These are phyloP conservation scores for Drosophila lowei DNA, from an alignment of 1,140 invertebrate species.

Conservation along the genomic window DNA sequence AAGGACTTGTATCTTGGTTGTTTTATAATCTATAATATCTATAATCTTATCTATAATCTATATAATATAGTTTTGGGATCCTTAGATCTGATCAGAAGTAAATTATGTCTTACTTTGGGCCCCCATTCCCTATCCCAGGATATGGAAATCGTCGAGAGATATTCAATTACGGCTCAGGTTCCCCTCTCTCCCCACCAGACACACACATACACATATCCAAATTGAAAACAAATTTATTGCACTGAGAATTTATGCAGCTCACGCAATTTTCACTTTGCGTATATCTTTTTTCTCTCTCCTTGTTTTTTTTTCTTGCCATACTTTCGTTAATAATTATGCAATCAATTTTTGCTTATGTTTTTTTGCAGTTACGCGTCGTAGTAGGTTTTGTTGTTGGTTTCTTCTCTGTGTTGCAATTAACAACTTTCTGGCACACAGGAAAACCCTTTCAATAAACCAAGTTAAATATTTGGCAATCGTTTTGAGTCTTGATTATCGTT, in stretches of 20 bases:
- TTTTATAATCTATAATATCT: too few species aligned
- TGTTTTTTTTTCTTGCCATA: slow-evolving; percentile 3
- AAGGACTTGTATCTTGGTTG: too few species aligned
- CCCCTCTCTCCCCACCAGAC: slow-evolving; percentile 11
- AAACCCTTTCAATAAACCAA: slow-evolving; percentile 48
- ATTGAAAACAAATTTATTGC: slow-evolving; percentile 55
- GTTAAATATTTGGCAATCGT: slow-evolving; percentile 65
- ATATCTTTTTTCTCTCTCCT: slow-evolving; percentile 13
- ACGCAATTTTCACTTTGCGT: slow-evolving; percentile 65
- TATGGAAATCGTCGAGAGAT: too few species aligned
- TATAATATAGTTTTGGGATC: too few species aligned
- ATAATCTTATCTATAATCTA: too few species aligned
- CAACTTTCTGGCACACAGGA: slow-evolving; percentile 40
- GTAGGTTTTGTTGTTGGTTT: too few species aligned
- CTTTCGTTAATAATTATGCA: slow-evolving; percentile 68
- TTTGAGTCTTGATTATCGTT: slow-evolving; percentile 36
- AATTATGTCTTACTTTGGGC: too few species aligned
- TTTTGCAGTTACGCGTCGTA: slow-evolving; percentile 15
- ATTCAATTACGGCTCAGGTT: neutral
- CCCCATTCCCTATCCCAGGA: too few species aligned
- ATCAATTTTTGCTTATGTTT: slow-evolving; percentile 43
- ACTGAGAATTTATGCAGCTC: slow-evolving; percentile 72
- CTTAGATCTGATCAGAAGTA: too few species aligned
- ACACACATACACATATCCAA: neutral
- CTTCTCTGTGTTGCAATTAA: slow-evolving; percentile 31